Conservation (phyloP, 1,140 invertebrate species). For the Drosophila lacteicornis region DNA sequence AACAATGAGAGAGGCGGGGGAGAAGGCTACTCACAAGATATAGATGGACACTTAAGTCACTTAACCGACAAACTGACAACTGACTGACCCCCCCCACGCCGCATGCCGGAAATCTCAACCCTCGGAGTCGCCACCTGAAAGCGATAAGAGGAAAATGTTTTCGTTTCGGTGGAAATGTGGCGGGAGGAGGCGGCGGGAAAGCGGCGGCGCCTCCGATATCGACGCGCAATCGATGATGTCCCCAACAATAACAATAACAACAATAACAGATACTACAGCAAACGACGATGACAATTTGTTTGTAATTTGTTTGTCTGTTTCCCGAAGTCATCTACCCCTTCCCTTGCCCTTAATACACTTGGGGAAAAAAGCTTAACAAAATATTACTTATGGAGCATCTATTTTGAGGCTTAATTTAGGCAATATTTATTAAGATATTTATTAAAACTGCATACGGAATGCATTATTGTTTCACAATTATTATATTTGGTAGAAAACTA, state of each 20-base stretch:
- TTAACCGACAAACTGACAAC: constrained; percentile 24
- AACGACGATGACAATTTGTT: constrained; percentile 71
- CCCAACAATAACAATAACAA: constrained; percentile 19
- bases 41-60: constrained; percentile 43
- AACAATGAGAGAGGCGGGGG: constrained; percentile 5
- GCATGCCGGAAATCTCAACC: constrained; percentile 7
- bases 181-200: background rate
- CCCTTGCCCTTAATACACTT: background rate
- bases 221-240: constrained; percentile 47
- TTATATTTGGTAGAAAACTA: too few relatives aligned
- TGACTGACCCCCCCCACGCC: background rate
- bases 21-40: constrained; percentile 1
- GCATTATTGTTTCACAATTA: too few relatives aligned
- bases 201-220: constrained; percentile 34
- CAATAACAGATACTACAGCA: background rate
- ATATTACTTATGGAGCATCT: background rate
- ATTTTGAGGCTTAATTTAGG: background rate
- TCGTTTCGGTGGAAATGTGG: constrained; percentile 1
- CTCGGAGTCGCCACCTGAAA: constrained; percentile 40
- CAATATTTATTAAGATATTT: background rate
- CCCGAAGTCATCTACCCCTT: background rate
- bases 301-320: constrained; percentile 76
- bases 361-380: background rate
- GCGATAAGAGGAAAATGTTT: constrained; percentile 50
- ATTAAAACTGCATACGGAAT: too few relatives aligned